Evolutionary conservation across 2,797 vertebrate genomes (phyloP), one percentile per base, ranked within the genome.

Genomic region (Lutjanus argentimaculatus): DNA sequence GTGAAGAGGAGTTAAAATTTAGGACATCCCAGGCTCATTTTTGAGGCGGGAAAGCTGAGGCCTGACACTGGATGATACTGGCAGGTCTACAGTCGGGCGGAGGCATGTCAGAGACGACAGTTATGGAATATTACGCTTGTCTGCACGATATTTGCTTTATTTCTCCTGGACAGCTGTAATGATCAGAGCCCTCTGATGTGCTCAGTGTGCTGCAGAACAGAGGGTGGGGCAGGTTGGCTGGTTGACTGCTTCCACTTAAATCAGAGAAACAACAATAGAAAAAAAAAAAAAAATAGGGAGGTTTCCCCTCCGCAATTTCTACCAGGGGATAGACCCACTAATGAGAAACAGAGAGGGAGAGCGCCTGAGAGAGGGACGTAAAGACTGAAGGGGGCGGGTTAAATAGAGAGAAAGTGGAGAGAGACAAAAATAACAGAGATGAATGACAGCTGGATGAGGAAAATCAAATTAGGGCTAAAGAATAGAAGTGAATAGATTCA

Each of bases 311-410:
- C 0, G 11, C 40, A 61, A 62, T 66, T 71, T 81, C 58, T 65
- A 67, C 72, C 75, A 63, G 67, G 56, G 89, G 73, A 87, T 65
- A 75, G 77, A 79, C 72, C 63, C 25, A 21, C 76, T 92, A 90
- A 90, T 89, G 80, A 83, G 80, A 88, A 91, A 77, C 83, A 91
- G 88, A 89, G 56, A 53, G 57, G 15, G 49, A 62, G 59, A 62
- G 36, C 1, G 36, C n/a, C 30, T 49, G 71, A 46, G 72, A 68
- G 17, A 62, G 55, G 40, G 67, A 77, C 22, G 59, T 70, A 72
- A 51, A 66, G 65, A 63, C 36, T 12, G 19, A 12, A 11, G 42
- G 4, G 52, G 49, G 14, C 2, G 6, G 19, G 12, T 53, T 17
- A 8, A 51, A 51, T 7, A 16, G 17, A 72, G 21, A 46, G n/a